Evolutionary conservation across 2,888 invertebrate genomes (phyloP), one percentile per base, ranked within the genome.

Genomic region (Xylota segnis): DNA sequence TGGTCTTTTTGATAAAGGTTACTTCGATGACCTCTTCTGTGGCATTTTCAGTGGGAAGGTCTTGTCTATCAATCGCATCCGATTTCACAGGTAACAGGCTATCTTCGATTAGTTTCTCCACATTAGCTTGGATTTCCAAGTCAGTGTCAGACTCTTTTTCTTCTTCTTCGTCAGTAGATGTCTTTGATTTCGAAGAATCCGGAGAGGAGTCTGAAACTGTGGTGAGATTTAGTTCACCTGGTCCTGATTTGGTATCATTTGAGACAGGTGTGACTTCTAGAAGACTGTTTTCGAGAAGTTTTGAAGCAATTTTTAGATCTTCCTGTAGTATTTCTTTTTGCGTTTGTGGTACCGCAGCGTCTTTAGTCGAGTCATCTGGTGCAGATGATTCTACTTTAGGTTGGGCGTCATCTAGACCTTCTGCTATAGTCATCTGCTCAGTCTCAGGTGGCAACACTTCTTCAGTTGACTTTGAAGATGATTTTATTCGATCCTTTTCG

Each of bases 1-100:
- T 47, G 0, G 66, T 72, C 84, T 87, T 89, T 23, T 89, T 90
- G 0, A 88, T 74, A 56, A 88, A 89, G 7, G 88, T 63, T 1
- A 87, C 74, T 52, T 90, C 89, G 0, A 87, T 16, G 0, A 87
- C 82, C 63, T 89, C 89, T 32, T 88, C 76, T 0, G 81, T 75
- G 5, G 66, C 40, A n/a, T 76, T 52, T 34, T 58, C 40, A 9
- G 43, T 68, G 4, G 86, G 86, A 18, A 86, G 72, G 45, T 79
- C 65, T 0, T 71, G 45, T 0, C 4, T 43, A n/a, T 74, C 47
- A n/a, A 72, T 40, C 9, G 45, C 12, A 14, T 52, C 47, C 2
- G 12, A 4, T 0, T 56, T 14, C 0, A 68, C 56, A 50, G 7
- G 7, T 14, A 16, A 14, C 1, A 43, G 37, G 23, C 14, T 27